Evolutionary conservation across 2,113 vertebrate species (phyloP).

Genomic region (Nothobranchius kuhntae): DNA sequence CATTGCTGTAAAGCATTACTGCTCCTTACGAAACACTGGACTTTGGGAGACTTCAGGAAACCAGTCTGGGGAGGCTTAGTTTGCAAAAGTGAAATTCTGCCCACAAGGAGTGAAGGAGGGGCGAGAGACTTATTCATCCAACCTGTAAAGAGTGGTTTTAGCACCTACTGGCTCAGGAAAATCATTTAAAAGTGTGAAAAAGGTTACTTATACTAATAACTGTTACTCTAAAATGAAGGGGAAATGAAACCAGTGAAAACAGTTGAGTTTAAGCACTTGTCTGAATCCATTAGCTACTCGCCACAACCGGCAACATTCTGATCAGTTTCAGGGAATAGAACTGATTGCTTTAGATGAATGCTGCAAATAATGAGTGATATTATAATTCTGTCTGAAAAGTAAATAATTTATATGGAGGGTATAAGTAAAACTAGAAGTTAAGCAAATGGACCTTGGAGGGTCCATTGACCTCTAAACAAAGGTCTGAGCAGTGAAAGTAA

Average conservation of each 20-base stretch:
- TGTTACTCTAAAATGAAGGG: neutral
- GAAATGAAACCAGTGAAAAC: neutral
- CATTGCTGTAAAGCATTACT: neutral
- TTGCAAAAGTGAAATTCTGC: too few relatives aligned
- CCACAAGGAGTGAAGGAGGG: too few relatives aligned
- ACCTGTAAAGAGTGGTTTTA: too few relatives aligned
- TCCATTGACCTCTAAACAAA: neutral
- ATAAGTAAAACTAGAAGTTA: too few relatives aligned
- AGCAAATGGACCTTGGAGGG: neutral
- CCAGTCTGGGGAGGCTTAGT: too few relatives aligned
- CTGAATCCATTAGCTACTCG: neutral
- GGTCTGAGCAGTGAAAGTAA: too few relatives aligned
- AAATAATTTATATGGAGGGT: neutral
- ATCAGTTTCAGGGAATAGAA: neutral
- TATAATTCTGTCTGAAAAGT: neutral
- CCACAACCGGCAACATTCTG: too few relatives aligned
- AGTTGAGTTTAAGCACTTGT: neutral
- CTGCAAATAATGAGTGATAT: neutral
- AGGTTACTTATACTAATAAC: neutral
- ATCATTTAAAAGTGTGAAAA: too few relatives aligned
- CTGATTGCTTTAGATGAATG: neutral
- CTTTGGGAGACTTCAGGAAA: too few relatives aligned
- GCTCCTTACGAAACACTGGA: too few relatives aligned
- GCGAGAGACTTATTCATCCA: too few relatives aligned
- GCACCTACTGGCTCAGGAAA: too few relatives aligned